Base-by-base conservation (phyloP, 1,140 invertebrate species). In the Leptestheria dahalacensis region DNA sequence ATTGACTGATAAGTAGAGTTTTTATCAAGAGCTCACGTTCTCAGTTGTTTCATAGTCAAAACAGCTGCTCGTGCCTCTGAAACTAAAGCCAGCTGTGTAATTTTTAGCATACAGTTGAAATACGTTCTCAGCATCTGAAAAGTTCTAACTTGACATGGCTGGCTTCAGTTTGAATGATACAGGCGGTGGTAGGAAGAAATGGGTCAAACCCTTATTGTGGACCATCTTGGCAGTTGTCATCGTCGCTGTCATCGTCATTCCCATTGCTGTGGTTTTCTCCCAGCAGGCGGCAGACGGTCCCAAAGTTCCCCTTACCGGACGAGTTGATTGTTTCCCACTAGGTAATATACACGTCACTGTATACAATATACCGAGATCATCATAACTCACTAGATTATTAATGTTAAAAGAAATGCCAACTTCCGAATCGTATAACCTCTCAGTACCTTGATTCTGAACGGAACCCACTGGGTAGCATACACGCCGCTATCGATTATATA, bases 261-360 rank as follows among this genome's bases (percentile, higher is more conserved):
- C 53, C 26, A 55, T 55, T 18, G 25, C 33, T 20, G 33, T 55
- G 10, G 53, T 55, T 28, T 55, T 29, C 53, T n/a, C 53, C 6
- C 33, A 41, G 33, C 33, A 6, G 28, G 24, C 15, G 10, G 26
- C 53, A 9, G 26, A 55, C 15, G 26, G n/a, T n/a, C n/a, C n/a
- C n/a, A n/a, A 55, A 10, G 53, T 29, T 10, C 0, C 1, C 12
- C 25, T 20, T 10, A 29, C 26, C 28, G 3, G 6, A 41, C 33
- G 53, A 10, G 20, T 55, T 18, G 53, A 24, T n/a, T 55, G 53
- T 29, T 55, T 55, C 53, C 53, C 53, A 18, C 25, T 55, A 12
- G 33, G 33, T 41, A 41, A 41, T 9, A 41, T n/a, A n/a, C n/a
- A n/a, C n/a, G n/a, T n/a, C n/a, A n/a, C n/a, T n/a, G n/a, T n/a